Evolutionary conservation across 2,113 vertebrate genomes (phyloP).

Genomic region (Neolamprologus cancellatus): DNA sequence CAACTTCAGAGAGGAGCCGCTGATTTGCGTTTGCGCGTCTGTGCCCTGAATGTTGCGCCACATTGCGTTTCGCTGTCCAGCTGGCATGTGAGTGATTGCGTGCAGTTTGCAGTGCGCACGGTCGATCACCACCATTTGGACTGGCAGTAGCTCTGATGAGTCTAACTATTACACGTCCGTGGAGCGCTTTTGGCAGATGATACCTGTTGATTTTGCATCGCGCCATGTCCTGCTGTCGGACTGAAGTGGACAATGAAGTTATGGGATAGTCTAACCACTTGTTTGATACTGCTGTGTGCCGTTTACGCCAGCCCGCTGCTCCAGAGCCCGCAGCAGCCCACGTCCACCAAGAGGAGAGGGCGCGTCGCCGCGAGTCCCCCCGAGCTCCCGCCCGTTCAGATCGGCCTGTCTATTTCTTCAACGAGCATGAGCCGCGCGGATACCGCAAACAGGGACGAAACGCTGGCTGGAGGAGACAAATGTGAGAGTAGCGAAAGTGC

Average conservation of each 20-base stretch:
- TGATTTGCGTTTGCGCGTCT: neutral
- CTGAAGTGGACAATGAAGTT: conserved; percentile 67
- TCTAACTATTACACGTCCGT: neutral
- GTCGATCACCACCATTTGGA: neutral
- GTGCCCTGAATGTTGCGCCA: conserved; percentile 8
- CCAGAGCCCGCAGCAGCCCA: neutral
- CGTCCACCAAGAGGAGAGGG: neutral
- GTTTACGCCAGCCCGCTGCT: conserved; percentile 23
- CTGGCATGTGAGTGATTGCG: neutral
- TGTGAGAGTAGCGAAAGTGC: conserved; percentile 16
- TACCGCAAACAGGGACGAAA: neutral
- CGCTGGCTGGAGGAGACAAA: neutral
- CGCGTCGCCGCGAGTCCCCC: conserved; percentile 29
- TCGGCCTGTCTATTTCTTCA: conserved; percentile 4
- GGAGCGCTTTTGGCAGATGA: conserved; percentile 1
- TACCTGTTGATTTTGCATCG: conserved; percentile 12
- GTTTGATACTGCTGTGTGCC: conserved; percentile 55
- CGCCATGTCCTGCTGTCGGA: conserved; percentile 55
- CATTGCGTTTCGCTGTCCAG: neutral
- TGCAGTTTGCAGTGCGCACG: neutral
- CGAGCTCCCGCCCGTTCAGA: conserved; percentile 38
- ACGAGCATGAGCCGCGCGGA: neutral
- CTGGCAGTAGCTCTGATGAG: neutral
- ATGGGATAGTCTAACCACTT: conserved; percentile 66
- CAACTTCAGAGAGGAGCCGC: neutral